phyloP scores from a whole-genome alignment of 2,888 invertebrate genomes.

The Cephus pulcher region DNA sequence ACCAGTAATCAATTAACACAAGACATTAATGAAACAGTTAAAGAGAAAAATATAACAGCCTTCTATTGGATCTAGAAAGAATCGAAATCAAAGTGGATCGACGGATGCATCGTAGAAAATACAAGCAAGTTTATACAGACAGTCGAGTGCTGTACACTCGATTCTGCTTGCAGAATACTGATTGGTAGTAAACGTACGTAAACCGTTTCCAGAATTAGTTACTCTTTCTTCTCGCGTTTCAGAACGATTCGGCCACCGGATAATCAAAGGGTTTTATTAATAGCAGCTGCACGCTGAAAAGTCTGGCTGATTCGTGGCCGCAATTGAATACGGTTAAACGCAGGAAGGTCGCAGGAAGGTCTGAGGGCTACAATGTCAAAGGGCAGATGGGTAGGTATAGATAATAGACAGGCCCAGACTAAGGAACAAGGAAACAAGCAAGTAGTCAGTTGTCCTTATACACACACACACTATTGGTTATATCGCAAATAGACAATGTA shows the following conservation, averaged over 20 bases:
- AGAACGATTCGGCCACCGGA: background rate
- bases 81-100: too few relatives aligned
- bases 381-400: background rate
- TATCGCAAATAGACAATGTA: background rate
- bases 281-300: background rate
- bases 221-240: background rate
- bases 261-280: background rate
- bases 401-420: background rate
- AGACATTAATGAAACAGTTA: too few relatives aligned
- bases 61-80: too few relatives aligned
- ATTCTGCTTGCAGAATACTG: background rate
- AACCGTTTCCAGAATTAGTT: too few relatives aligned
- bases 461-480: background rate
- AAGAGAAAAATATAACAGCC: too few relatives aligned
- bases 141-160: background rate
- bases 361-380: background rate
- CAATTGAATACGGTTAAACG: background rate
- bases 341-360: background rate
- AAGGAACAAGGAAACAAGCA: background rate
- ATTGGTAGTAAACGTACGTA: background rate
- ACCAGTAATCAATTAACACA: too few relatives aligned
- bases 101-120: too few relatives aligned
- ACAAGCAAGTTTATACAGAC: background rate
- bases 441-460: background rate
- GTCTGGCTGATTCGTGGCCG: background rate